phyloP scores from a whole-genome alignment of 2,797 vertebrate genomes.

The Neoniphon sammara region DNA sequence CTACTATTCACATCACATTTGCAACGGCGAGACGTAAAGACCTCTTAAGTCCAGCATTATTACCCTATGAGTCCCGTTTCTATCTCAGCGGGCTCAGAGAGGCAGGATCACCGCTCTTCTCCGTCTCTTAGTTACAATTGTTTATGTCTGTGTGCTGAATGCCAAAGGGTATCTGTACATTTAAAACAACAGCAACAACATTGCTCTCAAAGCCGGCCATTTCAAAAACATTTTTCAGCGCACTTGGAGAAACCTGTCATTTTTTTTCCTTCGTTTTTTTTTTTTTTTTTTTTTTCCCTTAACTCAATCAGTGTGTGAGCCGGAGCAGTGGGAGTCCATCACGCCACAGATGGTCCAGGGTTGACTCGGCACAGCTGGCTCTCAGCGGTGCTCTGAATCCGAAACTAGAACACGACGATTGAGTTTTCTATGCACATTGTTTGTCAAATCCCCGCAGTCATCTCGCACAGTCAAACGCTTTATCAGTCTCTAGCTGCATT shows the following conservation, averaged over 20 bases:
- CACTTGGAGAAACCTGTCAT: neutral
- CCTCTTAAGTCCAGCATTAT: slow-evolving; percentile 28
- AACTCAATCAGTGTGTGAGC: slow-evolving; percentile 15
- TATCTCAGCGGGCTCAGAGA: slow-evolving; percentile 13
- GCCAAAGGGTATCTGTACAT: neutral
- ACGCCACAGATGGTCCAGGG: slow-evolving; percentile 53
- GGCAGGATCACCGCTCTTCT: neutral
- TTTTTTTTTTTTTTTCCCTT: neutral
- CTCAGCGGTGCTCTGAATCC: slow-evolving; percentile 49
- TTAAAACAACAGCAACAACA: neutral
- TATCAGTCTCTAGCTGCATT: slow-evolving; percentile 52
- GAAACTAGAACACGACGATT: slow-evolving; percentile 52
- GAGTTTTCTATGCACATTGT: slow-evolving; percentile 56
- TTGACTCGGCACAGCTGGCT: slow-evolving; percentile 60
- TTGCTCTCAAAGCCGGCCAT: neutral
- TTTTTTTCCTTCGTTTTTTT: neutral
- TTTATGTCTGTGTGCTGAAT: slow-evolving; percentile 12
- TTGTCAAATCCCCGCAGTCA: slow-evolving; percentile 42
- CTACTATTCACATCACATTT: slow-evolving; percentile 26
- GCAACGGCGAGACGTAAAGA: slow-evolving; percentile 3
- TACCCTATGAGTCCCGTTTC: slow-evolving; percentile 12
- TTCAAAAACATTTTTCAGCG: slow-evolving; percentile 11
- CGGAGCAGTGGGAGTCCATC: slow-evolving; percentile 28
- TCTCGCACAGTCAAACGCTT: slow-evolving; percentile 53
- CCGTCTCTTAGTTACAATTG: slow-evolving; percentile 23